These are phyloP conservation scores for Cyphomyrus discorhynchus DNA, from an alignment of 2,113 vertebrate genomes.

Conservation along the genomic window DNA sequence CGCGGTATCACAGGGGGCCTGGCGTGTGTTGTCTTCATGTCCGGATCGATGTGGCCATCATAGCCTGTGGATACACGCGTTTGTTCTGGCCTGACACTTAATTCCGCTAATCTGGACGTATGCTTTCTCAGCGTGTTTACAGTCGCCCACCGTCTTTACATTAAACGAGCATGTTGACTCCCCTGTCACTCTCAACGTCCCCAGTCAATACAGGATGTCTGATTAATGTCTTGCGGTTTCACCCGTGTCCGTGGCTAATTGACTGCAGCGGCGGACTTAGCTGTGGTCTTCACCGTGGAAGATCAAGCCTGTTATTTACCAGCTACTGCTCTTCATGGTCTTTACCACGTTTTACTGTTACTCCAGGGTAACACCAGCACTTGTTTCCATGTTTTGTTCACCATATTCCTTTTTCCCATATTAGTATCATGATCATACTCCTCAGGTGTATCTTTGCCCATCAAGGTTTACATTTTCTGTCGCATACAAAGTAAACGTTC, in stretches of 20 bases:
- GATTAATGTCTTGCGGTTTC: background rate
- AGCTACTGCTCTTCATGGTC: background rate
- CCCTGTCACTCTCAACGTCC: background rate
- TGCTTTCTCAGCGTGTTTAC: background rate
- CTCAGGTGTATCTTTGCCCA: background rate
- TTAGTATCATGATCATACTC: background rate
- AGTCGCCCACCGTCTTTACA: too few species aligned
- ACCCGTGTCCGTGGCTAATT: background rate
- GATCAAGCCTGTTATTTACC: background rate
- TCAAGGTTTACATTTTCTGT: background rate
- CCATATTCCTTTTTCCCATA: background rate
- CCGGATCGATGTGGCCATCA: constrained; percentile 25
- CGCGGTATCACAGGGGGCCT: background rate
- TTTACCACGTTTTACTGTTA: background rate
- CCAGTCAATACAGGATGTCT: background rate
- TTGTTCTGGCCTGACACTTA: constrained; percentile 4
- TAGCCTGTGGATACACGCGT: constrained; percentile 20
- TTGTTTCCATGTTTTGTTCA: background rate
- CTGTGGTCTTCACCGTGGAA: background rate
- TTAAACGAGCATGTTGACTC: background rate
- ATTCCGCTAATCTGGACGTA: background rate
- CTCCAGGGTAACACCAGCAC: background rate
- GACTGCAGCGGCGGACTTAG: background rate
- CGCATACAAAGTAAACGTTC: background rate
- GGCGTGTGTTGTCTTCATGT: background rate